phyloP scores from a whole-genome alignment of 2,888 invertebrate genomes.

The Shargacucullia verbasci region DNA sequence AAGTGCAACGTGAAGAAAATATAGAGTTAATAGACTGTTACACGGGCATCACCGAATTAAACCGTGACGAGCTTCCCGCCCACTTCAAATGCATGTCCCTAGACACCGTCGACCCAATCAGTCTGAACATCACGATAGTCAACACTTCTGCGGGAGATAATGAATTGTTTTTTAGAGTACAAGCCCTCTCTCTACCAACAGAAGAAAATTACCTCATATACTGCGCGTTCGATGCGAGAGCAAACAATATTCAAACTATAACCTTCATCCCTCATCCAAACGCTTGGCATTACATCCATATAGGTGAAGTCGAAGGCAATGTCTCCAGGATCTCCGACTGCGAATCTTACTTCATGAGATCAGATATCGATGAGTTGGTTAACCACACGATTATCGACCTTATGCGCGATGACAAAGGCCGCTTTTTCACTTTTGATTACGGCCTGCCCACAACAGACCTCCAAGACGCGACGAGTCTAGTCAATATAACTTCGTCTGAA shows the following conservation, averaged over 20 bases:
- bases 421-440: slow-evolving; percentile 94
- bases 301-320: slow-evolving; percentile 67
- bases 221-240: slow-evolving; percentile 83
- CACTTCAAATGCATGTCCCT: slow-evolving; percentile 86
- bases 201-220: slow-evolving; percentile 82
- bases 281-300: slow-evolving; percentile 89
- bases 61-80: slow-evolving; percentile 69
- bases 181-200: slow-evolving; percentile 87
- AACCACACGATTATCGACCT: slow-evolving; percentile 75
- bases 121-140: slow-evolving; percentile 77
- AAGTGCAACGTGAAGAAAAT: slow-evolving; percentile 84
- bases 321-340: slow-evolving; percentile 72
- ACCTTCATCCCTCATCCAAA: slow-evolving; percentile 88
- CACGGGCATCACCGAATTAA: slow-evolving; percentile 63
- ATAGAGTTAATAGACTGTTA: slow-evolving; percentile 77
- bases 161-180: slow-evolving; percentile 80
- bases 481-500: slow-evolving; percentile 91
- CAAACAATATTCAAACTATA: slow-evolving; percentile 74
- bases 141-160: slow-evolving; percentile 68
- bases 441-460: slow-evolving; percentile 91
- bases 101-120: slow-evolving; percentile 71
- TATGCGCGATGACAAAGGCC: slow-evolving; percentile 90
- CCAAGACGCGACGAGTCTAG: slow-evolving; percentile 90
- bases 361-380: slow-evolving; percentile 67
- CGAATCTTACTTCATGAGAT: slow-evolving; percentile 70